Evolutionary conservation across 1,140 invertebrate species (phyloP), one percentile per base, ranked within the genome.

Genomic region (Radopholus similis): DNA sequence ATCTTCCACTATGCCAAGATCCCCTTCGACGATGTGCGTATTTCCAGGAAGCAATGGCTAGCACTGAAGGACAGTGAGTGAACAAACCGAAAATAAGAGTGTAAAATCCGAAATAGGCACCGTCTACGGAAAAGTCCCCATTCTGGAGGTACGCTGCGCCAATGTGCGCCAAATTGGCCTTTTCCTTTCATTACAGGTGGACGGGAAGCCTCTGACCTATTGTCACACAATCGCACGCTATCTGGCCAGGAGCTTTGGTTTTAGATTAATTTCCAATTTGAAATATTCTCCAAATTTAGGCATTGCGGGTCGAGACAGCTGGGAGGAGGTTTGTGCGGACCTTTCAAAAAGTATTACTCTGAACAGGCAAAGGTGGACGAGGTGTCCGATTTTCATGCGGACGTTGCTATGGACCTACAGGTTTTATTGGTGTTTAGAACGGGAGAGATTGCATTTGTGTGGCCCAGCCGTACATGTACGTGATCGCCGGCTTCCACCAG

Each of bases 181-280:
- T 49, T n/a, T 21, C 26, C 26, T 47, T 2, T 4, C 23, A 57
- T 9, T 71, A 49, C 15, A 51, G 42, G 70, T 71, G 38, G 71
- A 71, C 42, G 70, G 70, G 9, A 71, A 71, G 49, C 57, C 56
- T 18, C 21, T 71, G 34, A 59, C 60, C 18, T 62, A 71, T 55
- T 71, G 70, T 37, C 59, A 71, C 37, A 57, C 71, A 56, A 72
- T 72, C 38, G 73, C 71, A n/a, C 71, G 71, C 11, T 72, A 71
- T 62, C 54, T 72, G 64, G 71, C 71, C 13, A 35, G 57, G 37
- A 53, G 67, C 40, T 72, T 72, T 34, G 70, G 69, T 70, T 28
- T n/a, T 9, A 11, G 11, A 64, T 21, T 21, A 11, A 63, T 65
- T 13, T 23, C 23, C n/a, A 4, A 9, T 47, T 9, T 1, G 30